Evolutionary conservation across 2,888 invertebrate genomes (phyloP), one percentile per base, ranked within the genome.

Genomic region (Diploptera punctata): DNA sequence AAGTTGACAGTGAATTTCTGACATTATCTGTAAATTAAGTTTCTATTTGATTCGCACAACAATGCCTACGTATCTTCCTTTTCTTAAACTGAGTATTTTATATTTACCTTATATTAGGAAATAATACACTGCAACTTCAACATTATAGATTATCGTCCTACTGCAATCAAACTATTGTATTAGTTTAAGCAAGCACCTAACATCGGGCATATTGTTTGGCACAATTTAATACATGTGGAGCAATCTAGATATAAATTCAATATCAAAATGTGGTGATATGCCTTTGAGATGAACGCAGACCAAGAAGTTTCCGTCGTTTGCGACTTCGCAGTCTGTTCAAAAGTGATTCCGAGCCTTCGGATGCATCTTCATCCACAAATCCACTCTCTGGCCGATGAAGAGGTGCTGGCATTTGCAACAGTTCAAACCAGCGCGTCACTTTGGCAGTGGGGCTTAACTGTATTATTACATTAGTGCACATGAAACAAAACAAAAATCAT

Each of bases 381-480:
- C 93, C 93, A 80, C 92, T 92, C 81, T 93, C 93, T 0, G 91
- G 92, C 10, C 92, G 86, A 10, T 92, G 92, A 61, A 80, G 76
- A 0, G 80, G 85, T 26, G 81, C 78, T 0, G 80, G 85, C 29
- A 81, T 78, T 21, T 88, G 89, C 77, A 91, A 84, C 76, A 92
- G 87, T 75, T 92, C 91, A 81, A 93, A 93, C 93, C 93, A 93
- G 67, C 93, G 88, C 79, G 92, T 91, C 79, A 93, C 91, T 85
- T 93, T 93, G 74, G 92, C 92, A 75, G 89, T 87, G 70, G 93
- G 90, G 77, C 91, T 91, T 80, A 93, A 85, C 93, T 93, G 85
- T 75, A 81, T 77, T 74, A n/a, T n/a, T n/a, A n/a, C n/a, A n/a
- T n/a, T n/a, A n/a, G n/a, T n/a, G n/a, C n/a, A n/a, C n/a, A n/a